phyloP scores from a whole-genome alignment of 2,888 invertebrate genomes.

The Nomada ruficornis region DNA sequence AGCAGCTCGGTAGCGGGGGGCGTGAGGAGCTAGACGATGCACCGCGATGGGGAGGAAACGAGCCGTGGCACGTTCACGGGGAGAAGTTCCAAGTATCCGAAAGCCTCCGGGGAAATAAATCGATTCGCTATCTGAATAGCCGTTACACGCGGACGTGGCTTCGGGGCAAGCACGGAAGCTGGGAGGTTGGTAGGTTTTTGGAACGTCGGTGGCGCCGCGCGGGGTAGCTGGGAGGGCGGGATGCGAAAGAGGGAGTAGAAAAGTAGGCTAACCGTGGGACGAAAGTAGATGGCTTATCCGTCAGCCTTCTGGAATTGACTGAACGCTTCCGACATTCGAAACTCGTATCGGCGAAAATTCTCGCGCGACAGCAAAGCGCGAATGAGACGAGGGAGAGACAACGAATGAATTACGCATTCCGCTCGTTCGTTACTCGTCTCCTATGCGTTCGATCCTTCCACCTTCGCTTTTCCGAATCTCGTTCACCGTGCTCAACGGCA shows the following conservation, averaged over 20 bases:
- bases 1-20: too few relatives aligned
- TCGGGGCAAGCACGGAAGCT: slow-evolving; percentile 51
- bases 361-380: slow-evolving; percentile 75
- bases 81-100: slow-evolving; percentile 65
- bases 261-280: neutral
- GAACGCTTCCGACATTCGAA: slow-evolving; percentile 76
- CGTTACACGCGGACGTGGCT: slow-evolving; percentile 73
- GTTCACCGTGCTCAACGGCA: neutral
- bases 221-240: neutral
- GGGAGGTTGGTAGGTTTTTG: slow-evolving; percentile 37
- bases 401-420: slow-evolving; percentile 69
- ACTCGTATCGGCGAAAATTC: slow-evolving; percentile 73
- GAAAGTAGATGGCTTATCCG: slow-evolving; percentile 49
- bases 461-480: neutral
- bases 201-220: slow-evolving; percentile 34
- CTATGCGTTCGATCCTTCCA: neutral
- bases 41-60: slow-evolving; percentile 24
- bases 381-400: too few relatives aligned
- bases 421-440: slow-evolving; percentile 70
- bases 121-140: slow-evolving; percentile 80
- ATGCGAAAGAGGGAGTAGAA: neutral
- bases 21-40: slow-evolving; percentile 6
- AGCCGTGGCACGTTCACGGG: slow-evolving; percentile 60
- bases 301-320: slow-evolving; percentile 72
- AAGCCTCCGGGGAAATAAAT: slow-evolving; percentile 77